Base-by-base conservation (phyloP, 2,888 invertebrate genomes). In the Megalurothrips usitatus region DNA sequence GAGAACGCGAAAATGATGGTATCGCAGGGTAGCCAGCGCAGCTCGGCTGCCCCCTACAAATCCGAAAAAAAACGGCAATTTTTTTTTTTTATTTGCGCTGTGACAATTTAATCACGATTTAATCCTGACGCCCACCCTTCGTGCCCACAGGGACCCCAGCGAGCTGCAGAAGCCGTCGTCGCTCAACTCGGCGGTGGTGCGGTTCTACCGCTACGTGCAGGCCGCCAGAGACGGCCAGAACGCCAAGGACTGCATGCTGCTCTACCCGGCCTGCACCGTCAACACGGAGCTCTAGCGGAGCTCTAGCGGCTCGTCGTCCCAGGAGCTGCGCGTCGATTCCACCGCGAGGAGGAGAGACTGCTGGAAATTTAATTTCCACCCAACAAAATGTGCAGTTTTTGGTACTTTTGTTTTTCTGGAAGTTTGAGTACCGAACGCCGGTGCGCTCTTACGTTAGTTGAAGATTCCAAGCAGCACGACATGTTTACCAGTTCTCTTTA, bases 201-300 rank as follows among this genome's bases (percentile, higher is more conserved):
- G 92, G 82, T 95, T 95, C 87, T 93, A 94, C 87, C 90, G 91
- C 85, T 94, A 94, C 85, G 91, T 95, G 8, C 93, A 92, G 86
- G 94, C 95, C 0, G 95, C 95, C 0, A 90, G 95, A 84, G 92
- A 94, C 84, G 95, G 95, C 0, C 95, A 95, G 86, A 94, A 95
- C 84, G 91, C 92, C 84, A 92, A 92, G 83, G 94, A 95, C 85
- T 96, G 95, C 84, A 84, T 91, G 1, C 86, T 88, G 83, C 86
- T 91, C 1, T 94, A 94, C 87, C 91, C 93, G 0, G 87, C 91
- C 81, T 95, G 95, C 87, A 89, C 90, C 81, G 89, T 93, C 81
- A 91, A 92, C 84, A 93, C 92, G n/a, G 92, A 92, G 26, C 68
- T 75, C 26, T 75, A 26, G 23, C 23, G 9, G 23, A 19, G 68